Evolutionary conservation across 1,140 invertebrate genomes (phyloP).

Genomic region (Drosophila nikananu): DNA sequence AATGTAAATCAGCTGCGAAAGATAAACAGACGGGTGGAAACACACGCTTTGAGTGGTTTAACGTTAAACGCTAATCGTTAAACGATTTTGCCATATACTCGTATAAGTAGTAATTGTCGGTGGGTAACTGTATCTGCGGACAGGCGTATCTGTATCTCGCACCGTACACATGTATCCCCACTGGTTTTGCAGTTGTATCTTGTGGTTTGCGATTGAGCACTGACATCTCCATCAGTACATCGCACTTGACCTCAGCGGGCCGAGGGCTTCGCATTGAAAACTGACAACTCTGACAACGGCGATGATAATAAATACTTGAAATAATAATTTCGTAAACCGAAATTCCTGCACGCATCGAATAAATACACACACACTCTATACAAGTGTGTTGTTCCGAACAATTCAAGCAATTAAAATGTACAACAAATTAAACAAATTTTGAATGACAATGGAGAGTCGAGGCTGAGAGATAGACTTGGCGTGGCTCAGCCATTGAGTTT

Average conservation of each 20-base stretch:
- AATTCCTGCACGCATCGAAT: conserved; percentile 72
- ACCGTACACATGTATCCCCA: conserved; percentile 18
- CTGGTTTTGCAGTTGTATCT: conserved; percentile 23
- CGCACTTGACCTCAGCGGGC: conserved; percentile 68
- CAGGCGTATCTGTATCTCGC: conserved; percentile 53
- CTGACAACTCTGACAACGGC: conserved; percentile 44
- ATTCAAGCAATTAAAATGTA: conserved; percentile 76
- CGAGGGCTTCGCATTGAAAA: conserved; percentile 52
- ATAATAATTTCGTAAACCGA: conserved; percentile 58
- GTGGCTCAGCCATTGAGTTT: conserved; percentile 11
- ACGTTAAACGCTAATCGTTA: conserved; percentile 69
- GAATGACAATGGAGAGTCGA: conserved; percentile 70
- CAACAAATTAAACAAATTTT: conserved; percentile 71
- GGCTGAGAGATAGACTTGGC: conserved; percentile 27
- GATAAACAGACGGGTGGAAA: conserved; percentile 74
- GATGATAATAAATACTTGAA: conserved; percentile 56
- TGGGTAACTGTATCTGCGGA: conserved; percentile 56
- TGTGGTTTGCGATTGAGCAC: conserved; percentile 67
- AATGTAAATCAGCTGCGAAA: conserved; percentile 53
- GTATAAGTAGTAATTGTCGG: conserved; percentile 12
- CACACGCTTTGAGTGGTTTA: conserved; percentile 67
- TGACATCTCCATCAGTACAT: conserved; percentile 35
- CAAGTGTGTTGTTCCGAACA: conserved; percentile 37
- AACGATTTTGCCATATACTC: conserved; percentile 68
- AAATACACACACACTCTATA: conserved; percentile 27